Conservation (phyloP, 2,113 vertebrate species). For the Solea senegalensis region DNA sequence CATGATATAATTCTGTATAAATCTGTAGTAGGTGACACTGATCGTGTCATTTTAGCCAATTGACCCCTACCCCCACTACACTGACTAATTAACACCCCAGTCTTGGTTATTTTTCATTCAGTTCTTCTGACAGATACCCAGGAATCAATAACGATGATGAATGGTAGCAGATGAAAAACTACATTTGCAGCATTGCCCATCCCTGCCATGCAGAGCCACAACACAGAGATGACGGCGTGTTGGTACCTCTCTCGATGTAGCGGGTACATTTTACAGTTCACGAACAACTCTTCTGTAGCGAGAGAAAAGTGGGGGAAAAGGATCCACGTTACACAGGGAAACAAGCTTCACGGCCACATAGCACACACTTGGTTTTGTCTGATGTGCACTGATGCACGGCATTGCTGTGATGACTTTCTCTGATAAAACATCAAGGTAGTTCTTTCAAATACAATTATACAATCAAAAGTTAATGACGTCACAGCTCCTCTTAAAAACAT, state of each 20-base stretch:
- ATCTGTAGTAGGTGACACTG: slow-evolving; percentile 5
- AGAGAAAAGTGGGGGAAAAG: slow-evolving; percentile 41
- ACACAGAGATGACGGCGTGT: slow-evolving; percentile 38
- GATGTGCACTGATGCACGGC: background rate
- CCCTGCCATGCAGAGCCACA: slow-evolving; percentile 57
- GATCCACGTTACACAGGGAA: slow-evolving; percentile 35
- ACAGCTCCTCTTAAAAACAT: background rate
- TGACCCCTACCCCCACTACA: background rate
- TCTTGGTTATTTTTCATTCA: too few species aligned
- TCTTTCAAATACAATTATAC: background rate
- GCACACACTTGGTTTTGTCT: background rate
- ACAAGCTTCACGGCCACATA: background rate
- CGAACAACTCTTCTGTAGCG: slow-evolving; percentile 70
- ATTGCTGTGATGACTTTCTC: background rate
- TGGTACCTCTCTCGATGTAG: slow-evolving; percentile 79
- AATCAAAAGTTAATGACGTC: background rate
- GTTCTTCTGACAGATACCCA: background rate
- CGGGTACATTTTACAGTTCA: slow-evolving; percentile 79
- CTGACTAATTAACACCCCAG: background rate
- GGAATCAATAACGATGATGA: slow-evolving; percentile 2
- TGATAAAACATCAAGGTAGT: background rate
- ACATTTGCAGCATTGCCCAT: slow-evolving; percentile 36
- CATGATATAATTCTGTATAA: background rate
- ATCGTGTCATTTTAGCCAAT: background rate
- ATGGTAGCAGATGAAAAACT: slow-evolving; percentile 17